Evolutionary conservation across 2,797 vertebrate genomes (phyloP).

Genomic region (Tragelaphus eurycerus): DNA sequence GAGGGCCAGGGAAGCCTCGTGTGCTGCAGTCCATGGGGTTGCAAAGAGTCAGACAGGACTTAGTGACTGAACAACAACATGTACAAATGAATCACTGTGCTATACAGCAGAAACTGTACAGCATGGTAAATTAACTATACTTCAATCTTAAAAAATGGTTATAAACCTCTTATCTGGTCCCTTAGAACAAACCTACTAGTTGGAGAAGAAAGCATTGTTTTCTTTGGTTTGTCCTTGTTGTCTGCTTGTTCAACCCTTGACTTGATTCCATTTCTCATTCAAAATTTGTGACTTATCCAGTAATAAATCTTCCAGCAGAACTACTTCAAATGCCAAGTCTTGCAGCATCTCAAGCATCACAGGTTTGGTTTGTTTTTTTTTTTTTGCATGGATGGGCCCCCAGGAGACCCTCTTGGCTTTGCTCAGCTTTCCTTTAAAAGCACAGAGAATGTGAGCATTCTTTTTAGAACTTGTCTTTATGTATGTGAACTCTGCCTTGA

Average conservation of each 20-base stretch:
- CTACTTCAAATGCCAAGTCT: not conserved
- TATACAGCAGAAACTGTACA: not conserved
- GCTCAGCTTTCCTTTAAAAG: not conserved
- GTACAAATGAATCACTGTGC: not conserved
- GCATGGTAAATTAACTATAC: not conserved
- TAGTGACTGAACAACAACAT: not conserved
- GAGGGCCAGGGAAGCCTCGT: not conserved
- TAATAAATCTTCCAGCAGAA: not conserved
- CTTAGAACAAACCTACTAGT: not conserved
- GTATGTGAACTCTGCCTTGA: not conserved
- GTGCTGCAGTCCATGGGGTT: not conserved
- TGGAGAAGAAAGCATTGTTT: not conserved
- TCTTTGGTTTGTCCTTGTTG: not conserved
- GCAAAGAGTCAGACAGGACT: not conserved
- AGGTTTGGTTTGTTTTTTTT: not conserved
- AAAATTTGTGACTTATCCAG: not conserved
- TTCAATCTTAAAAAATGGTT: not conserved
- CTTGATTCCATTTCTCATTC: not conserved
- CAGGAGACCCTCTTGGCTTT: not conserved
- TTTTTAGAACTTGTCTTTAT: not conserved
- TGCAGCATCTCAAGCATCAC: not conserved
- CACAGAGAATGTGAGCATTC: not conserved
- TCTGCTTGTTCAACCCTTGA: not conserved
- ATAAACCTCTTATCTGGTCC: not conserved
- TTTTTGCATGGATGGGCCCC: accelerated